Evolutionary conservation across 1,140 invertebrate genomes (phyloP), one percentile per base, ranked within the genome.

Genomic region (Conus betulinus): DNA sequence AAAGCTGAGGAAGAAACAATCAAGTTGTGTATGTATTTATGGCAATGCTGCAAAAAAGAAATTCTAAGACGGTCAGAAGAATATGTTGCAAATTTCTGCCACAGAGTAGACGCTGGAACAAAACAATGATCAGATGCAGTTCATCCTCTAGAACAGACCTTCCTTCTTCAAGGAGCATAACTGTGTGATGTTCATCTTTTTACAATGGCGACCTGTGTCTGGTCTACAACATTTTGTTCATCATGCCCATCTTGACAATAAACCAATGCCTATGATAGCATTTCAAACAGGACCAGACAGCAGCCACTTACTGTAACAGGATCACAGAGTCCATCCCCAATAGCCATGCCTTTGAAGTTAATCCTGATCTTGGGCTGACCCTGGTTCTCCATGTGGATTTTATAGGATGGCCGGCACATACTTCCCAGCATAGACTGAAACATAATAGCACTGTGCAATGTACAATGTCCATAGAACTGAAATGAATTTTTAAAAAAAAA

Each of bases 281-380:
- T 39, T 39, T 39, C 39, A 39, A n/a, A n/a, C 76, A 13, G 76
- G 13, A 25, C 60, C 5, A 82, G 39, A 39, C 39, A 39, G 39
- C 57, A 57, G 83, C 7, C 82, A 90, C 90, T 92, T 88, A 94
- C 93, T n/a, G 91, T 93, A 86, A 97, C 95, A 0, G 98, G 98
- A 95, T 98, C 98, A 89, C 96, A 97, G 0, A 98, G 95, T 0
- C 98, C 98, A 95, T 98, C 98, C 1, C 98, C 98, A 93, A 98
- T 98, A 0, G 97, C 97, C 89, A 98, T 93, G 27, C 96, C 96
- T 85, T 93, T 93, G 4, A 95, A 90, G 85, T 95, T 94, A 55
- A 96, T 95, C 57, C 91, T 92, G 10, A 92, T 78, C 52, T 93
- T 91, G 6, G 88, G 88, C n/a, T 85, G 87, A 90, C 90, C 89